Evolutionary conservation across 2,797 vertebrate genomes (phyloP), one percentile per base, ranked within the genome.

Genomic region (Ceyx erithaca): DNA sequence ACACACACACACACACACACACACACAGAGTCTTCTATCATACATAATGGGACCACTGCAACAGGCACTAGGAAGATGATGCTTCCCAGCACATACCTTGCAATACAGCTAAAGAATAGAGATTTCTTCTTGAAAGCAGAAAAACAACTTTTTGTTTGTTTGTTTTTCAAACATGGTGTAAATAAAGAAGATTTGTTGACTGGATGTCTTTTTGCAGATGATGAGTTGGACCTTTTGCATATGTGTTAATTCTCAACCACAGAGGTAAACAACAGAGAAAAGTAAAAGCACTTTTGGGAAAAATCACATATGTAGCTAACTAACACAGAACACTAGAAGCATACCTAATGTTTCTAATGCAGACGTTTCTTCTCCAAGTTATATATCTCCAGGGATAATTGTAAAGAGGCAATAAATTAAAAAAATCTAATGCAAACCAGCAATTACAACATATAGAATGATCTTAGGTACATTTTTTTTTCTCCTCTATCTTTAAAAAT

Each of bases 281-380:
- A 96, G 92, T 96, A 93, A 97, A 98, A 98, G 97, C 97, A 97
- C 92, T 98, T 91, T 73, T 87, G 97, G 97, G n/a, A 91, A 96
- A 98, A 95, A 98, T 97, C 98, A 98, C 97, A 59, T 98, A 98
- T 96, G 97, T 97, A 97, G 97, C 97, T 97, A 98, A 97, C 96
- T 98, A 98, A 98, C 97, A 98, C 97, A 98, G 92, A 98, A 98
- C 96, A 98, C 97, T 97, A 94, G 83, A 94, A 96, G 97, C 98
- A 97, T 98, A 98, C 98, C 98, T 98, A 98, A 98, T 97, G 97
- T 98, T 98, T 98, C 98, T 98, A 98, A 98, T 98, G 98, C 98
- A 98, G 98, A 98, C 96, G 98, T 98, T 98, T 97, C 98, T 98
- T 97, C 98, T 97, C 98, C 98, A 98, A 98, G 98, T 98, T 97